Evolutionary conservation across 2,888 invertebrate genomes (phyloP).

Genomic region (Drosophila yooni): DNA sequence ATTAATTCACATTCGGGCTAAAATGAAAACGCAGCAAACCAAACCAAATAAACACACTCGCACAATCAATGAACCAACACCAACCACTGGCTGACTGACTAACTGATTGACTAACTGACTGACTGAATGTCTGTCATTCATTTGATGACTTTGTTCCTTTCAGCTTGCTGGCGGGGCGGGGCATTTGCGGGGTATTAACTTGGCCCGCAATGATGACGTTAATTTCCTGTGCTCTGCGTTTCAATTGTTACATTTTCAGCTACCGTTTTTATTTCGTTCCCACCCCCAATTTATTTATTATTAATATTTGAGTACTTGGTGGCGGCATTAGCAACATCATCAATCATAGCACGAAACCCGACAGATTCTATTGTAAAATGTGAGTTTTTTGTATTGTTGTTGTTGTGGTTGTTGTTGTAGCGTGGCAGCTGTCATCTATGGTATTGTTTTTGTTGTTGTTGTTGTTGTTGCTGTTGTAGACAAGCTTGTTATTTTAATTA

Average conservation of each 20-base stretch:
- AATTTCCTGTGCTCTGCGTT: conserved; percentile 57
- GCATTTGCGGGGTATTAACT: conserved; percentile 2
- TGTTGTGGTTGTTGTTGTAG: conserved; percentile 46
- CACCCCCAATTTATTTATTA: conserved; percentile 41
- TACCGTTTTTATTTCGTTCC: conserved; percentile 8
- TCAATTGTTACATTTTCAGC: conserved; percentile 55
- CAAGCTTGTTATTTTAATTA: conserved; percentile 75
- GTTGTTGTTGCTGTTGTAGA: conserved; percentile 32
- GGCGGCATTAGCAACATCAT: conserved; percentile 53
- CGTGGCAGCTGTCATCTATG: conserved; percentile 57
- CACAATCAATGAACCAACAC: conserved; percentile 41
- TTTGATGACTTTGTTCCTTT: conserved; percentile 59
- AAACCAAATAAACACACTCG: conserved; percentile 20
- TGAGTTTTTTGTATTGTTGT: conserved; percentile 34
- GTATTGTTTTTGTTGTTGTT: conserved; percentile 32
- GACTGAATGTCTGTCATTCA: conserved; percentile 37
- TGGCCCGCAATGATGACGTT: conserved; percentile 49
- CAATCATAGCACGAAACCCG: conserved; percentile 61
- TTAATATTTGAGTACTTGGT: conserved; percentile 47
- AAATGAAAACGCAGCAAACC: conserved; percentile 32
- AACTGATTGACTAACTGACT: conserved; percentile 12
- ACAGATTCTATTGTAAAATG: conserved; percentile 57
- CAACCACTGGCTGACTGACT: neutral
- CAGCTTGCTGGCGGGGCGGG: neutral
- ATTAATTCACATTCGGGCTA: conserved; percentile 59